Conservation (phyloP, 1,140 invertebrate genomes). For the Drosophila asahinai region DNA sequence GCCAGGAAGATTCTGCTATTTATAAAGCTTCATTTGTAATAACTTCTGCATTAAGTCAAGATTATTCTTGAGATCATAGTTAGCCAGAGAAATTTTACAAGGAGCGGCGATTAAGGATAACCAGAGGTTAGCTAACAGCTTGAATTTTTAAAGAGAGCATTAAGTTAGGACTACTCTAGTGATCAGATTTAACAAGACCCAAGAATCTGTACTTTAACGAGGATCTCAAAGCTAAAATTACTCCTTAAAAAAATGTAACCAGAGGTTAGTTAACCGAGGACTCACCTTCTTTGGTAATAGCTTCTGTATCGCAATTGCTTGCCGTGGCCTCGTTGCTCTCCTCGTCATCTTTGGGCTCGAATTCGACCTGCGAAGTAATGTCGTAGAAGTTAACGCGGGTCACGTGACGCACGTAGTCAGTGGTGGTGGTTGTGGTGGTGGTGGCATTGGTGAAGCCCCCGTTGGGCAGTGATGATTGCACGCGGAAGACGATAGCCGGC, state of each 20-base stretch:
- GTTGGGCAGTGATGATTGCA: slow-evolving; percentile 29
- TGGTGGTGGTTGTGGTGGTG: slow-evolving; percentile 47
- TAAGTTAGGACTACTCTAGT: no score
- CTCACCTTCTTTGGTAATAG: slow-evolving; percentile 85
- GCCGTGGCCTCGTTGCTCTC: slow-evolving; percentile 68
- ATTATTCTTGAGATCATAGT: no score
- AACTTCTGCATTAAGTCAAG: background rate
- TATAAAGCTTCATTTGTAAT: background rate
- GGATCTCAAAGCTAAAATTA: no score
- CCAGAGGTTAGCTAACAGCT: no score
- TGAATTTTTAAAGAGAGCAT: no score
- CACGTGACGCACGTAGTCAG: slow-evolving; percentile 84
- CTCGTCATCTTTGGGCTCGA: slow-evolving; percentile 80
- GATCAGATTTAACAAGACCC: background rate
- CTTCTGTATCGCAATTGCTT: slow-evolving; percentile 82
- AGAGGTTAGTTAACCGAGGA: slow-evolving; percentile 3
- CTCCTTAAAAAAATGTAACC: background rate
- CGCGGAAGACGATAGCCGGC: slow-evolving; percentile 29
- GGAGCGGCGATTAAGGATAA: no score
- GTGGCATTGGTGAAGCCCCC: slow-evolving; percentile 53
- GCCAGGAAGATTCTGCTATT: background rate
- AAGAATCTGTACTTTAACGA: no score
- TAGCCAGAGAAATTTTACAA: no score
- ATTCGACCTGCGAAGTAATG: slow-evolving; percentile 85
- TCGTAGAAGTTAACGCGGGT: slow-evolving; percentile 85